These are phyloP conservation scores for Motacilla alba DNA, from an alignment of 2,113 vertebrate species.

Conservation along the genomic window DNA sequence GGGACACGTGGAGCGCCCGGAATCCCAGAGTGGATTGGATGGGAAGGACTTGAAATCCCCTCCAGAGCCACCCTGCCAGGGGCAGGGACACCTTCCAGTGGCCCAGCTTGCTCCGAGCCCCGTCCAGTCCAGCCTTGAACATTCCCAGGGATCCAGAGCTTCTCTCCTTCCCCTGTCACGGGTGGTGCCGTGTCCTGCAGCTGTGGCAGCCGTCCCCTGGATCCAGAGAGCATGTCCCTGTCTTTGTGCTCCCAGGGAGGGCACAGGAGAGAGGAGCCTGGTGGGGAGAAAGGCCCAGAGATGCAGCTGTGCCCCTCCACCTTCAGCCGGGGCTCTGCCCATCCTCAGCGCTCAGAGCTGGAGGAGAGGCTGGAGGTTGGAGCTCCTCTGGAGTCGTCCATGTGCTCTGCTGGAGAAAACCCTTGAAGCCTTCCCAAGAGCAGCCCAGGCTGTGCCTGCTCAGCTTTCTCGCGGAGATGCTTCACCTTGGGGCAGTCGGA, in stretches of 20 bases:
- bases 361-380: background rate
- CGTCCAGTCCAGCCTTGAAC: background rate
- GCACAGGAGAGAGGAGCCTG: background rate
- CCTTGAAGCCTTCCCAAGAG: background rate
- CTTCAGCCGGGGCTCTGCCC: background rate
- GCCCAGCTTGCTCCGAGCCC: background rate
- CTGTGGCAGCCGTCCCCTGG: background rate
- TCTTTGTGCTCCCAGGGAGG: background rate
- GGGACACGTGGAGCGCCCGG: background rate
- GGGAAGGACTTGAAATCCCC: background rate
- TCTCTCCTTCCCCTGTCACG: rapidly evolving
- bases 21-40: background rate
- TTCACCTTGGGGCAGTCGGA: background rate
- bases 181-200: background rate
- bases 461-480: background rate
- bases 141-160: background rate
- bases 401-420: background rate
- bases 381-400: background rate
- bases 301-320: background rate
- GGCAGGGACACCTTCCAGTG: background rate
- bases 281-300: background rate
- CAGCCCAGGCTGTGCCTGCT: background rate
- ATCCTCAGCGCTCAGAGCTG: rapidly evolving
- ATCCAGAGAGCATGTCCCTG: background rate
- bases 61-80: background rate